Evolutionary conservation across 2,113 vertebrate genomes (phyloP).

Genomic region (Labrus mixtus): DNA sequence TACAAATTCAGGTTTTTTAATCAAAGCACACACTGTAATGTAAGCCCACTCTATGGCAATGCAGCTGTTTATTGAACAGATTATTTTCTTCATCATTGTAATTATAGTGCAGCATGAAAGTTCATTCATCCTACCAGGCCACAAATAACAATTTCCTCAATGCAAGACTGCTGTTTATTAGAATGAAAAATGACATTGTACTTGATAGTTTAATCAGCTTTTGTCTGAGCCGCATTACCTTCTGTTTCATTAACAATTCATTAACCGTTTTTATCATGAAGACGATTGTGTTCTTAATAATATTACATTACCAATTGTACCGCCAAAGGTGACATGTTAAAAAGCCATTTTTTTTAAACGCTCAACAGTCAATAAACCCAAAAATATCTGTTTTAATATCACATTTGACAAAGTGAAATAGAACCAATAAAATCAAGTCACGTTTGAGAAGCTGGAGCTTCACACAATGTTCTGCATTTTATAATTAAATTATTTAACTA

Average conservation of each 20-base stretch:
- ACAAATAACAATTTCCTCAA: background rate
- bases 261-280: background rate
- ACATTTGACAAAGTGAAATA: background rate
- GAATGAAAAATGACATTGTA: background rate
- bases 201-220: background rate
- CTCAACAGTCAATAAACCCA: background rate
- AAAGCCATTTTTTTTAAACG: background rate
- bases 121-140: background rate
- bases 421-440: too few species aligned
- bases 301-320: too few species aligned
- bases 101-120: background rate
- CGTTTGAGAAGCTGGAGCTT: too few species aligned
- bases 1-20: background rate
- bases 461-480: too few species aligned
- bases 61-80: background rate
- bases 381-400: background rate
- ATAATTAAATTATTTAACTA: too few species aligned
- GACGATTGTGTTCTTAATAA: background rate
- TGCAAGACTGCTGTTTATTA: background rate
- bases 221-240: background rate
- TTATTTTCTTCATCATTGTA: background rate
- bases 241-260: background rate
- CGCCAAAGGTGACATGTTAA: background rate
- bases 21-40: background rate
- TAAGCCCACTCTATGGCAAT: background rate